These are phyloP conservation scores for Ceratina australensis DNA, from an alignment of 1,140 invertebrate species.

Conservation along the genomic window DNA sequence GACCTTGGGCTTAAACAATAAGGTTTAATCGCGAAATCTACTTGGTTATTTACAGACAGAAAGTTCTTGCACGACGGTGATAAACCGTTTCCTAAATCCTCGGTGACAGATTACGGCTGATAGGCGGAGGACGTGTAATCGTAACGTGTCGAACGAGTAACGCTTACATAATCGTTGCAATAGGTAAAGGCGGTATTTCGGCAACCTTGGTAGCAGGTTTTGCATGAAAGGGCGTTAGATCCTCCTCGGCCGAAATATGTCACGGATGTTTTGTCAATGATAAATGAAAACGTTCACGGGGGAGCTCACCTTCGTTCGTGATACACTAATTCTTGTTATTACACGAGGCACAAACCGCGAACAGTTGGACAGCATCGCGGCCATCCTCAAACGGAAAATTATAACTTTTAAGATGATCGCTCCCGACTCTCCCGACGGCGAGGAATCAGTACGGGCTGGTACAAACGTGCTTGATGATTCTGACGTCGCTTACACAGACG, in stretches of 20 bases:
- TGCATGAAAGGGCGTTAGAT: slow-evolving; percentile 37
- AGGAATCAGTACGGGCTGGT: slow-evolving; percentile 19
- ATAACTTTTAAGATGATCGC: slow-evolving; percentile 37
- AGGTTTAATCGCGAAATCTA: not conserved
- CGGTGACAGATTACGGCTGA: slow-evolving; percentile 11
- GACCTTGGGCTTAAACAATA: slow-evolving; percentile 1
- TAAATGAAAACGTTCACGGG: not conserved
- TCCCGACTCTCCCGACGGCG: slow-evolving; percentile 32
- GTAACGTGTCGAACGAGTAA: not conserved
- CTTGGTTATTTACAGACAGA: not conserved
- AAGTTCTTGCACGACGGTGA: not conserved
- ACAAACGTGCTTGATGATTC: not conserved
- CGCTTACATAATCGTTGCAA: slow-evolving; percentile 51
- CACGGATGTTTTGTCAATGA: not conserved
- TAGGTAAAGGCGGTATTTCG: slow-evolving; percentile 10
- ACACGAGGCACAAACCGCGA: slow-evolving; percentile 73
- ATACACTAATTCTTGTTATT: slow-evolving; percentile 70
- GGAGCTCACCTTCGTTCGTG: slow-evolving; percentile 71
- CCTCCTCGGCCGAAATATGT: slow-evolving; percentile 13
- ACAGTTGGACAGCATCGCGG: slow-evolving; percentile 77
- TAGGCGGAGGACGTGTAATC: not conserved
- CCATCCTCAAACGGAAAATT: slow-evolving; percentile 67
- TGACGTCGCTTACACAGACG: no score
- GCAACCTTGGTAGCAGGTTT: not conserved
- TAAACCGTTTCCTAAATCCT: not conserved